Conservation (phyloP, 2,797 vertebrate genomes). For the Syndactyla subalaris region DNA sequence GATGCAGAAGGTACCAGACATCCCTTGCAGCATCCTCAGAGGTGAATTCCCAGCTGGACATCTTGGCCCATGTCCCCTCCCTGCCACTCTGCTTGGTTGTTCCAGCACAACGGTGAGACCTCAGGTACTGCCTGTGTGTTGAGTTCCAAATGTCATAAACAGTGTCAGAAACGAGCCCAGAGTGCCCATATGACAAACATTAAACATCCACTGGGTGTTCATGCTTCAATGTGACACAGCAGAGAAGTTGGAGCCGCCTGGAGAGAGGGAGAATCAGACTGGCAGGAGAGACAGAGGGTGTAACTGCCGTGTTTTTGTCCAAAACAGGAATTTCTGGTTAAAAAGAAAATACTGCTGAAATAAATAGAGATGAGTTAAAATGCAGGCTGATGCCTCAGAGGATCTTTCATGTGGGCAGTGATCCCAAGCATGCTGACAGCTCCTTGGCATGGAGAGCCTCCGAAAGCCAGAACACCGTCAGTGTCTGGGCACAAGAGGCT, state of each 20-base stretch:
- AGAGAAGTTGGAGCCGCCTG: neutral
- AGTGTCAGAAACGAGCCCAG: neutral
- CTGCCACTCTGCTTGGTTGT: neutral
- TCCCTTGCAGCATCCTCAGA: rapidly evolving
- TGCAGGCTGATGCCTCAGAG: neutral
- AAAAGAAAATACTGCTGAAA: neutral
- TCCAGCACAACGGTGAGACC: rapidly evolving
- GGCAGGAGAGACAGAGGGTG: neutral
- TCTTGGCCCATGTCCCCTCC: rapidly evolving
- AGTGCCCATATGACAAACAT: neutral
- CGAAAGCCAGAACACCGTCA: neutral
- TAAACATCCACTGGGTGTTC: neutral
- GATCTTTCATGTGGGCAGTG: neutral
- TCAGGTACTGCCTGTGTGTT: neutral
- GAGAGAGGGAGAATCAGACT: neutral
- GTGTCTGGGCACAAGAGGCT: neutral
- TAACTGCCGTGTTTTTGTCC: neutral
- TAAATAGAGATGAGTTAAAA: neutral
- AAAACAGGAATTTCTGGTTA: neutral
- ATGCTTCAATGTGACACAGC: neutral
- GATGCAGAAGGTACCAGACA: neutral
- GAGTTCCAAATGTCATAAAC: neutral
- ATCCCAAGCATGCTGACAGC: constrained; percentile 43
- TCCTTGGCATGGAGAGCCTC: neutral
- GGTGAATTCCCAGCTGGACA: neutral